Conservation (phyloP, 2,113 vertebrate species). For the Scalopus aquaticus region DNA sequence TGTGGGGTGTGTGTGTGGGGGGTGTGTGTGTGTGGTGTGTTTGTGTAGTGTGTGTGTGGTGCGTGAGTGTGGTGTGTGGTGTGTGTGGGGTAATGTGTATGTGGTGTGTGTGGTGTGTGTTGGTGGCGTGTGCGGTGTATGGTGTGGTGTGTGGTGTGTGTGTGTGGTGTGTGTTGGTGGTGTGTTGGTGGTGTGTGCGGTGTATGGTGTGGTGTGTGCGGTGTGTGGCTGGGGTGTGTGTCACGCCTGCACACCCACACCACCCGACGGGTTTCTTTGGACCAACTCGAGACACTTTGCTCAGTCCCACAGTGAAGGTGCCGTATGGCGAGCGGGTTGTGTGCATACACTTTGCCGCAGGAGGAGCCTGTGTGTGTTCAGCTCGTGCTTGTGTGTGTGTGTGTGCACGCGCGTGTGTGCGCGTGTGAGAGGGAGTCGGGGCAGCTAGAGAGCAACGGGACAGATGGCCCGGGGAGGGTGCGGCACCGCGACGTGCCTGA, state of each 20-base stretch:
- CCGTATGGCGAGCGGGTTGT: neutral
- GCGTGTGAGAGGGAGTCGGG: accelerated
- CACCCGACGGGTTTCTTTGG: neutral
- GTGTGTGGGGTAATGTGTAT: no score
- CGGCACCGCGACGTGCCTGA: neutral
- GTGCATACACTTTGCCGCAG: neutral
- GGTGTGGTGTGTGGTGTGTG: no score
- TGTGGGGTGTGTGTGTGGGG: no score
- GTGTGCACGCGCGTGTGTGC: neutral
- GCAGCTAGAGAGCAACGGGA: neutral
- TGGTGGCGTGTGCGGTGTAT: no score
- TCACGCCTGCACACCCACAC: neutral
- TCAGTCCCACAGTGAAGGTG: neutral
- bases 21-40: no score
- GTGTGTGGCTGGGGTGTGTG: no score
- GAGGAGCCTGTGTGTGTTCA: neutral
- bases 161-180: no score
- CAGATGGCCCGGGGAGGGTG: neutral
- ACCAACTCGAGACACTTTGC: neutral
- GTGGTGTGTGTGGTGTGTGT: no score
- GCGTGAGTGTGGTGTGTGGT: no score
- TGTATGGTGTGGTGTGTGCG: no score
- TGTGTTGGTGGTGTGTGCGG: no score
- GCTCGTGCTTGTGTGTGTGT: neutral
- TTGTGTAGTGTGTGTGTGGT: no score